A percentile compares a stretch with the other conserved stretches of the same genome.
These are phyloP conservation scores for Tachina fera DNA, from an alignment of 2,888 invertebrate species.

Conservation along the genomic window DNA sequence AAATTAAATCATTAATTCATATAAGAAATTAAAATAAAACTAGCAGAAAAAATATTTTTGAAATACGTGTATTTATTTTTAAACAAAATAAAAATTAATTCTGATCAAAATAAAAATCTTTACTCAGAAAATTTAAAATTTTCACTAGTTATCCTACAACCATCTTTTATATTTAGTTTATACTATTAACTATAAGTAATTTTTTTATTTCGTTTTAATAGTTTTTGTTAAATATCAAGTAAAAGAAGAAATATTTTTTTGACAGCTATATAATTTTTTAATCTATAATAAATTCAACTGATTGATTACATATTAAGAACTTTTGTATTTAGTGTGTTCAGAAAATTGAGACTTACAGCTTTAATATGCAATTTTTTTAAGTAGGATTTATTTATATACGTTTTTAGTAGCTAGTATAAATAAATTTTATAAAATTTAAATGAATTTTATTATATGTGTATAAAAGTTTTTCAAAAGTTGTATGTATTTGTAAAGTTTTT, in stretches of 20 bases:
- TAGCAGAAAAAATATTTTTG: too few relatives aligned
- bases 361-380: too few relatives aligned
- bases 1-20: too few relatives aligned
- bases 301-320: too few relatives aligned
- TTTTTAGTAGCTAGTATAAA: too few relatives aligned
- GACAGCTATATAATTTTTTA: too few relatives aligned
- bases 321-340: too few relatives aligned
- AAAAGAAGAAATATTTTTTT: not conserved
- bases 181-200: not conserved
- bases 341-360: too few relatives aligned
- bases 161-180: not conserved
- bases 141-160: constrained; percentile 11
- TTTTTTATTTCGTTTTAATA: not conserved
- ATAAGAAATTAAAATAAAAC: too few relatives aligned
- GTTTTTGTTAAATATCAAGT: not conserved
- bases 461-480: constrained; percentile 33
- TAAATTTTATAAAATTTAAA: too few relatives aligned
- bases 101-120: not conserved
- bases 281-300: too few relatives aligned
- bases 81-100: not conserved
- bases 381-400: too few relatives aligned
- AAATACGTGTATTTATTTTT: not conserved
- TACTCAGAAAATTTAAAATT: not conserved
- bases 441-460: not conserved
- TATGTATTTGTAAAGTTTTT: constrained; percentile 40